Conservation (phyloP, 2,113 vertebrate genomes). For the Anarrhichthys ocellatus region DNA sequence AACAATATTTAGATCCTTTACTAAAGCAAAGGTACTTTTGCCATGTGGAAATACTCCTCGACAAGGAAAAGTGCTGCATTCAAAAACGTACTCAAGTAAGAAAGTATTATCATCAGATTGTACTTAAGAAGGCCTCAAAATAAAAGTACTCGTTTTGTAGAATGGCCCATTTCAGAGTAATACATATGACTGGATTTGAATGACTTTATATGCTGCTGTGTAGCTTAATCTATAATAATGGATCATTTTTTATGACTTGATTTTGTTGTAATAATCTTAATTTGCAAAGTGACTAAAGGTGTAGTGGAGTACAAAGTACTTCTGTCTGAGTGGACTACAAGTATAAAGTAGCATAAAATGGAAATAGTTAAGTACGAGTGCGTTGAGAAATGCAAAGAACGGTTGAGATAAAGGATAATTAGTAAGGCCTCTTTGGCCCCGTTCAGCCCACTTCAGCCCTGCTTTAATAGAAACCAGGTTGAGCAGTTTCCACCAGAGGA, state of each 20-base stretch:
- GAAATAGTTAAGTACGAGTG: neutral
- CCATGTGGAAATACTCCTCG: neutral
- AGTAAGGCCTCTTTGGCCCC: neutral
- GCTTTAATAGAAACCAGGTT: constrained; percentile 51
- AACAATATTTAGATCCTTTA: neutral
- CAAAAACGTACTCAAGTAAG: neutral
- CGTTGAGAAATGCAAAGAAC: neutral
- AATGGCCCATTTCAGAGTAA: neutral
- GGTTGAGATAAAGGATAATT: neutral
- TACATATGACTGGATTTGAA: neutral
- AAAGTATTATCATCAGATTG: neutral
- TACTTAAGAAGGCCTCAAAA: neutral
- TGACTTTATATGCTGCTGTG: neutral
- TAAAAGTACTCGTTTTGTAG: neutral
- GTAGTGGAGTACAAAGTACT: neutral
- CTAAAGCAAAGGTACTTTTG: neutral
- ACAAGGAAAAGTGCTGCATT: neutral
- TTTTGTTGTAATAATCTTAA: neutral
- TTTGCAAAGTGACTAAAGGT: neutral
- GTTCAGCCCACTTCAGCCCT: constrained; percentile 24
- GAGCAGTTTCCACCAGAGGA: constrained; percentile 58
- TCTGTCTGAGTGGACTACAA: neutral
- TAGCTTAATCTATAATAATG: neutral
- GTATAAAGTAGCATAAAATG: neutral
- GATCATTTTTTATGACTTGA: neutral